phyloP scores from a whole-genome alignment of 2,113 vertebrate genomes.

The Calcarius ornatus region DNA sequence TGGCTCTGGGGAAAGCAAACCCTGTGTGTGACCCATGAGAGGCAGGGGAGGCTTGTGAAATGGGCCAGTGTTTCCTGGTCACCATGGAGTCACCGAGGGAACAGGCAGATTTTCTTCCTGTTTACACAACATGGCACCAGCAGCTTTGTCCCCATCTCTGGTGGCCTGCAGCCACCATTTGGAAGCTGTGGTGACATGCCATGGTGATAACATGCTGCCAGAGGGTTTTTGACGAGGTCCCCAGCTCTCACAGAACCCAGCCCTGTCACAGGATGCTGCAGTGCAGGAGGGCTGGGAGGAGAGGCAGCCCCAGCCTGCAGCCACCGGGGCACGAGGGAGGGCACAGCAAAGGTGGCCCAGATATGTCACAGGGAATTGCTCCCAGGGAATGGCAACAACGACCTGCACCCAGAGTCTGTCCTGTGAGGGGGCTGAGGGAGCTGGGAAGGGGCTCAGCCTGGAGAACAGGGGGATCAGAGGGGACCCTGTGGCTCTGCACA shows the following conservation, averaged over 20 bases:
- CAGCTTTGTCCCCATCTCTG: neutral
- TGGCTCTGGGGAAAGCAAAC: neutral
- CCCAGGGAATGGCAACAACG: neutral
- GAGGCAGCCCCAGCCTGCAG: neutral
- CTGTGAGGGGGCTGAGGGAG: neutral
- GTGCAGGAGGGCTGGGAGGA: neutral
- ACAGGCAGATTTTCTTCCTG: slow-evolving; percentile 28
- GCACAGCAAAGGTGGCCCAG: neutral
- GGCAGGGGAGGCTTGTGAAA: neutral
- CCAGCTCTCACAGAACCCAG: rapidly evolving
- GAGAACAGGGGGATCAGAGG: neutral
- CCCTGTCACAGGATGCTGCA: neutral
- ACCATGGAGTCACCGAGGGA: slow-evolving; percentile 36
- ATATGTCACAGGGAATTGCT: neutral
- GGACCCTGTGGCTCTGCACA: neutral
- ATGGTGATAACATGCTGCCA: neutral
- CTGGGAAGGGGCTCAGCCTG: neutral
- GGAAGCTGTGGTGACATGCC: neutral
- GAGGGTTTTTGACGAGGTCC: neutral
- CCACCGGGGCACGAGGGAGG: neutral
- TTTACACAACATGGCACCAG: neutral
- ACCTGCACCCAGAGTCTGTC: neutral
- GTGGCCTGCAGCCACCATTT: neutral
- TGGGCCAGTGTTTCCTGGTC: neutral
- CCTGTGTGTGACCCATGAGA: neutral